Evolutionary conservation across 2,888 invertebrate species (phyloP).

Genomic region (Ommatoiulus sabulosus): DNA sequence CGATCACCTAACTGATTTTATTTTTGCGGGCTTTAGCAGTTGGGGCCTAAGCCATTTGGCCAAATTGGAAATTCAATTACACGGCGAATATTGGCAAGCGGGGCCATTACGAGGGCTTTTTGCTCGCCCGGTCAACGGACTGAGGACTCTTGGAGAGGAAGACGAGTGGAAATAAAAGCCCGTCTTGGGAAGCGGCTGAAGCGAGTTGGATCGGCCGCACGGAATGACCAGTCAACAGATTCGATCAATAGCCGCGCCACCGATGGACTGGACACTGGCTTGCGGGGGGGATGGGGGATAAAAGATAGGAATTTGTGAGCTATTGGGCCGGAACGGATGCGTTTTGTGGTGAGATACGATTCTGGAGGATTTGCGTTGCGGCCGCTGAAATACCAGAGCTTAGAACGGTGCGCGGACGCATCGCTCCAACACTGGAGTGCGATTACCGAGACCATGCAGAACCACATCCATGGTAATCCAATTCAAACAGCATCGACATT

Average conservation of each 20-base stretch:
- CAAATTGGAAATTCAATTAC: slow-evolving; percentile 19
- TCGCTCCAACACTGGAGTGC: no score
- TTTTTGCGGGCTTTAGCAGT: neutral
- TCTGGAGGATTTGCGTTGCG: neutral
- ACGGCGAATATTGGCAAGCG: neutral
- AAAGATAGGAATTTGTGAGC: neutral
- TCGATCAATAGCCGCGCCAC: neutral
- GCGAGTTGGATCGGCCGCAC: neutral
- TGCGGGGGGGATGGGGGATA: neutral
- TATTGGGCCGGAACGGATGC: neutral
- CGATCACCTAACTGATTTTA: slow-evolving; percentile 10
- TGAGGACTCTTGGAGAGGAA: neutral
- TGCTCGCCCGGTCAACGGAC: neutral
- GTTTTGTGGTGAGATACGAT: neutral
- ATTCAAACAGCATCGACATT: no score
- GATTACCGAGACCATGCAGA: no score
- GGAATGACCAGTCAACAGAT: slow-evolving; percentile 8
- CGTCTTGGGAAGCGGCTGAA: neutral
- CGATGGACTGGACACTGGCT: neutral
- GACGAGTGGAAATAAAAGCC: neutral
- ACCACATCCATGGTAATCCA: no score
- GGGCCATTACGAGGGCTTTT: neutral
- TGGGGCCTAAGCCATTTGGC: neutral
- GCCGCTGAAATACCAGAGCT: neutral
- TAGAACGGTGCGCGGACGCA: no score